phyloP scores from a whole-genome alignment of 2,113 vertebrate species.

The Nycticebus coucang region DNA sequence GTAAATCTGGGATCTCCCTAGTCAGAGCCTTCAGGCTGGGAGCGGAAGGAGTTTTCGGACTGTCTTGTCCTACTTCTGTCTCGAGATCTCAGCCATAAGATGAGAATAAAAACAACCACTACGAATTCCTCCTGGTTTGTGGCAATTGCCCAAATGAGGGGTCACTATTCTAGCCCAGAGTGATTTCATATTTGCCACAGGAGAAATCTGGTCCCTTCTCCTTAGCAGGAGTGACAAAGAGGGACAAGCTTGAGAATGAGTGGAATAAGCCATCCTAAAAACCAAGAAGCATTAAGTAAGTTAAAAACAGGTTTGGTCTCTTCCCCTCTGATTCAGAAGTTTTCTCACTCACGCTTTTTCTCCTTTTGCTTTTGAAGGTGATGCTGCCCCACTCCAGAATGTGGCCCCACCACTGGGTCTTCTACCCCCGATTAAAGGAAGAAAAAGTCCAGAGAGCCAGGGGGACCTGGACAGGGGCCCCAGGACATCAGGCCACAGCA shows the following conservation, averaged over 20 bases:
- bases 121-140: background rate
- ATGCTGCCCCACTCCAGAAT: background rate
- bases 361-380: constrained; percentile 66
- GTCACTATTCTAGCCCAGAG: background rate
- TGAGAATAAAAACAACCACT: background rate
- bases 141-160: background rate
- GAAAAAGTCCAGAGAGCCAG: constrained; percentile 75
- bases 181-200: background rate
- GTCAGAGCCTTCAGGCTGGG: background rate
- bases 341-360: background rate
- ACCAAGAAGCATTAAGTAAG: background rate
- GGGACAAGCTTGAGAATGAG: background rate
- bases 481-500: constrained; percentile 38
- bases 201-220: background rate
- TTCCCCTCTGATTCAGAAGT: background rate
- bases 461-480: constrained; percentile 67
- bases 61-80: background rate
- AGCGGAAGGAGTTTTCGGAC: background rate
- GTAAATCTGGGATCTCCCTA: background rate
- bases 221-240: background rate
- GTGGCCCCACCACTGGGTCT: background rate
- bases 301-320: background rate
- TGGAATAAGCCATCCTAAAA: background rate
- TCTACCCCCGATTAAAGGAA: background rate
- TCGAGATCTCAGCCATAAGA: background rate